Evolutionary conservation across 2,888 invertebrate species (phyloP).

Genomic region (Drosophila niveifrons): DNA sequence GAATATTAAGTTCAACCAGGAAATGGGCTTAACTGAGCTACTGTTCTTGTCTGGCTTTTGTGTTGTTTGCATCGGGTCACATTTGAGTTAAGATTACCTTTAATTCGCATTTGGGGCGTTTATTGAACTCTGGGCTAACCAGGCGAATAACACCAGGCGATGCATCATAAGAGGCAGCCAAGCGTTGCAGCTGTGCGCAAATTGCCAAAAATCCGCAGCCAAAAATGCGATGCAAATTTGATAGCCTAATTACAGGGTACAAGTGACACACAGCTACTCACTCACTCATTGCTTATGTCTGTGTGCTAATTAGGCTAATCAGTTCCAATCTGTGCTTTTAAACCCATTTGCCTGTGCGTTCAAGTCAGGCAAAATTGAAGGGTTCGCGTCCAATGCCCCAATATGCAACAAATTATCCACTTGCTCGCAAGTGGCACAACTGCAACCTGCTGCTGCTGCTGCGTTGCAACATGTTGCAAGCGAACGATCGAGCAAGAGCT

Average conservation of each 20-base stretch:
- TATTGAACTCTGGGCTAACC: slow-evolving; percentile 62
- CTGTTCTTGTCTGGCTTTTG: slow-evolving; percentile 33
- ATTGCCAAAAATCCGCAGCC: slow-evolving; percentile 62
- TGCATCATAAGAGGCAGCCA: slow-evolving; percentile 38
- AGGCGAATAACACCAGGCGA: slow-evolving; percentile 29
- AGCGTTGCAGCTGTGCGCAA: slow-evolving; percentile 64
- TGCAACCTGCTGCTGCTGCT: slow-evolving; percentile 19
- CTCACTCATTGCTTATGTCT: slow-evolving; percentile 5
- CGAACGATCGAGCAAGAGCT: slow-evolving; percentile 21
- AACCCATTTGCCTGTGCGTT: slow-evolving; percentile 7
- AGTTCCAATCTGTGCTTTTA: neutral
- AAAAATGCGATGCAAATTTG: slow-evolving; percentile 45
- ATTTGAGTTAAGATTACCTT: slow-evolving; percentile 3
- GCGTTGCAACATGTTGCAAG: slow-evolving; percentile 54
- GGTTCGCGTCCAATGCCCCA: neutral
- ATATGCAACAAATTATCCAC: slow-evolving; percentile 9
- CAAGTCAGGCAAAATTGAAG: slow-evolving; percentile 1
- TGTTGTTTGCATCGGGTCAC: slow-evolving; percentile 20
- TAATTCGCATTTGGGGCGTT: slow-evolving; percentile 37
- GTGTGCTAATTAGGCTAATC: slow-evolving; percentile 46
- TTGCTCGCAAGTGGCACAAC: slow-evolving; percentile 19
- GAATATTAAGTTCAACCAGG: slow-evolving; percentile 70
- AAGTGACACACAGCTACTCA: slow-evolving; percentile 19
- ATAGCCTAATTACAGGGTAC: slow-evolving; percentile 64
- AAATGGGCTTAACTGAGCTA: slow-evolving; percentile 50